Conservation (phyloP, 2,888 invertebrate genomes). For the Brachylomia viminalis region DNA sequence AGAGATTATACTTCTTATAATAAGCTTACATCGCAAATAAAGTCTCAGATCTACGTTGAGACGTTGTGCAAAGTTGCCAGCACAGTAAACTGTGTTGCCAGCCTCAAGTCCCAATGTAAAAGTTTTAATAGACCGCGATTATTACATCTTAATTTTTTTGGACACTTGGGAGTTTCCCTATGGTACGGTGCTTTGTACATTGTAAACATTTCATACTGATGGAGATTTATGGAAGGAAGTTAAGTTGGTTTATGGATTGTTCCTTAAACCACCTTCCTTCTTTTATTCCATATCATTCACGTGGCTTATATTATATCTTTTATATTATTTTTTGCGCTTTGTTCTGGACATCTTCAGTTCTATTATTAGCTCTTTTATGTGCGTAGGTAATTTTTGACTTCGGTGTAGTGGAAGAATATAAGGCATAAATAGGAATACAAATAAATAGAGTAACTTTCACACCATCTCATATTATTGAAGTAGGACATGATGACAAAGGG, state of each 20-base stretch:
- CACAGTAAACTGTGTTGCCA: slow-evolving; percentile 34
- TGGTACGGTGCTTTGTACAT: slow-evolving; percentile 52
- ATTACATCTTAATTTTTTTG: slow-evolving; percentile 68
- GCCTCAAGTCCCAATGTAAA: slow-evolving; percentile 54
- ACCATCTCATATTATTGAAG: background rate
- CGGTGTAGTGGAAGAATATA: background rate
- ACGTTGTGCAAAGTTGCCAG: slow-evolving; percentile 34
- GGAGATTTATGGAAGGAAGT: slow-evolving; percentile 40
- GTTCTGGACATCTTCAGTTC: background rate
- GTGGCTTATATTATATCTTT: background rate
- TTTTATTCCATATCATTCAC: slow-evolving; percentile 21
- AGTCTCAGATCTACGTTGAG: slow-evolving; percentile 61
- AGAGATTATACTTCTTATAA: slow-evolving; percentile 32
- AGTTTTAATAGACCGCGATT: slow-evolving; percentile 77
- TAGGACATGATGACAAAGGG: background rate
- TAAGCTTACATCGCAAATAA: slow-evolving; percentile 55
- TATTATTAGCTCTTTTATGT: background rate
- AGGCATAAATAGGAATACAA: background rate
- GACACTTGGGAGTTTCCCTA: slow-evolving; percentile 47
- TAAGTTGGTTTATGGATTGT: slow-evolving; percentile 17
- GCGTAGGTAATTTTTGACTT: background rate
- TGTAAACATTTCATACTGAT: slow-evolving; percentile 59
- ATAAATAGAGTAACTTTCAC: background rate
- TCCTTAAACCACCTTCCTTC: no score
- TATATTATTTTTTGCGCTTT: background rate